phyloP scores from a whole-genome alignment of 2,888 invertebrate genomes.

The Drosophila mulleri region DNA sequence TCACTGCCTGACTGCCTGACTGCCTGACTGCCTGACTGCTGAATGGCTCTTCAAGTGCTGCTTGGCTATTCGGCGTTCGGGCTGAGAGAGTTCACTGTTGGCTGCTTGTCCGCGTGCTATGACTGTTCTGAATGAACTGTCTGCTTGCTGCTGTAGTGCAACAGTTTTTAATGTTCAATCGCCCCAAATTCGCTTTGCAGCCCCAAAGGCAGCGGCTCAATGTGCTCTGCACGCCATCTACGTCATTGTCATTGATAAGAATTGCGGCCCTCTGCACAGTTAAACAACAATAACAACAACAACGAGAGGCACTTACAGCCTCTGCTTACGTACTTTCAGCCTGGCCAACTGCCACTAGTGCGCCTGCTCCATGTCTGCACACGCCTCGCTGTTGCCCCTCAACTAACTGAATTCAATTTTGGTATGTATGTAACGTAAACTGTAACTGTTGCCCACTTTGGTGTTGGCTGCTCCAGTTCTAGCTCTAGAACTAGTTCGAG shows the following conservation, averaged over 20 bases:
- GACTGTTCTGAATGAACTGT: constrained; percentile 84
- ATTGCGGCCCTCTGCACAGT: constrained; percentile 54
- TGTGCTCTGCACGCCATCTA: constrained; percentile 54
- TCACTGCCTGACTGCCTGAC: constrained; percentile 9
- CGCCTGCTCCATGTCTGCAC: constrained; percentile 71
- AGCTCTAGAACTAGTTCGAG: background rate
- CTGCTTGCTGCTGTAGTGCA: constrained; percentile 72
- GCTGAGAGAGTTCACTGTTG: constrained; percentile 17
- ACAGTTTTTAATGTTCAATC: constrained; percentile 83
- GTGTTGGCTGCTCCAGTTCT: constrained; percentile 6
- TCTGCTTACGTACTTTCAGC: constrained; percentile 66
- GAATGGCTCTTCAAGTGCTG: constrained; percentile 15
- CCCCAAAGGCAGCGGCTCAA: constrained; percentile 26
- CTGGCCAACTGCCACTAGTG: constrained; percentile 28
- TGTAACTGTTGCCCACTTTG: constrained; percentile 13
- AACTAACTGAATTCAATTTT: background rate
- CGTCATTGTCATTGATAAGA: constrained; percentile 79
- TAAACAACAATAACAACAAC: constrained; percentile 19
- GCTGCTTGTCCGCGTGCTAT: constrained; percentile 67
- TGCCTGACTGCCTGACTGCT: constrained; percentile 11
- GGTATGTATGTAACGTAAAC: background rate
- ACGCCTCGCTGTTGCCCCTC: constrained; percentile 17
- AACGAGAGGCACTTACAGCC: constrained; percentile 22
- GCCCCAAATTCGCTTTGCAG: constrained; percentile 77
- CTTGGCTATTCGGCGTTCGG: constrained; percentile 1